Evolutionary conservation across 2,113 vertebrate species (phyloP), one percentile per base, ranked within the genome.

Genomic region (Oxyruncus cristatus): DNA sequence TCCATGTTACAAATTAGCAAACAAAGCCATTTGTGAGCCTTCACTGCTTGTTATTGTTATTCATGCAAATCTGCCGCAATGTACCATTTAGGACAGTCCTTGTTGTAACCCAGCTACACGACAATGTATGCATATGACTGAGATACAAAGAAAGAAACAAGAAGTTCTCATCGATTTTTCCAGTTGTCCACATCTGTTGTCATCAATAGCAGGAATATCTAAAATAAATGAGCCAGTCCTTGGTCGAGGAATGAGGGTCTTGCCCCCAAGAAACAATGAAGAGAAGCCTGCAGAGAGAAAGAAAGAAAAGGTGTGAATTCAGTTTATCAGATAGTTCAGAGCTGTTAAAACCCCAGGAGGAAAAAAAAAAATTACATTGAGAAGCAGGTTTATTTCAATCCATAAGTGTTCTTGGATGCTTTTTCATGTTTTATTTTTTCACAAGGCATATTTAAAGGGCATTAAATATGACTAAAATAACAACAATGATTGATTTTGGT

Each of bases 1-100:
- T 92, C 89, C 68, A 84, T 70, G 85, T 77, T 84, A 92, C 95
- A 95, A 96, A 96, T 97, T 93, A 97, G 82, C 91, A 94, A 97
- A 97, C 91, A 93, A 90, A 95, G 93, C 59, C 85, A 81, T 87
- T 96, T 96, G 92, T 92, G 93, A 96, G 84, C 65, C 28, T 76
- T 97, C 94, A 84, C 73, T 93, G 77, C 87, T 95, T 79, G 68
- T 86, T 92, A 85, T 77, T 93, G 58, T 94, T 96, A 91, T 74
- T 92, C 78, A 94, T 87, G 94, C 76, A 96, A 94, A 96, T 86
- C 49, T 71, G 49, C 83, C 83, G 91, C 85, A 37, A 74, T 62
- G 87, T 71, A 37, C 93, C 88, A 44, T 92, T 95, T 81, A 74
- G 52, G 79, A 91, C 94, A 74, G 80, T 66, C 71, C 62, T 85